Base-by-base conservation (phyloP, 2,797 vertebrate genomes). In the Momotus momota region DNA sequence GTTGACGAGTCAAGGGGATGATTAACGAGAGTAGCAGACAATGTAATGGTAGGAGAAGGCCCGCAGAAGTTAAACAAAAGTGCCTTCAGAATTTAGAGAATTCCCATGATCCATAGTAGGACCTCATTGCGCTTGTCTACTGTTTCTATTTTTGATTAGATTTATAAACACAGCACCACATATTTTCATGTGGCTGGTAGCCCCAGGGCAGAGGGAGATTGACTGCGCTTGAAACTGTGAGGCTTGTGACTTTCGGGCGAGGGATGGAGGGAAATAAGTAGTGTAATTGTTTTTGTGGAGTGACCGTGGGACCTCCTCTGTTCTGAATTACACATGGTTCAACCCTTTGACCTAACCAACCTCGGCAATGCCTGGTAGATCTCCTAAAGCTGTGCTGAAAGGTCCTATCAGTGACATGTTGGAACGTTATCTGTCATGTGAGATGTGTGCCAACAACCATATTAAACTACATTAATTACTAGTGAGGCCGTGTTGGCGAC, bases 101-200 rank as follows among this genome's bases (percentile, higher is more conserved):
- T 99, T 99, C 99, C 99, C 99, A 99, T 98, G 98, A 98, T 99
- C 99, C 98, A 93, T 95, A 97, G 97, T 98, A 98, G 98, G 98
- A 98, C 98, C 98, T 98, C 98, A 98, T 98, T 98, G 98, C 97
- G 98, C 98, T 98, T 98, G 98, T 98, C 98, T 98, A 98, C 97
- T 97, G 98, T 98, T 98, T 97, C 97, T 98, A 97, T 97, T 98
- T 98, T 97, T 98, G 97, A 98, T 97, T 94, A 97, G 98, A 98
- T 99, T 99, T 98, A 98, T 98, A 98, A 98, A 97, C 98, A 98
- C 98, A 98, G 98, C 98, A 97, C 95, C 96, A 98, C 97, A 98
- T 98, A 99, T 99, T 99, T 99, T 98, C 96, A 97, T 97, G 97
- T 98, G 98, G 97, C 97, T 98, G 96, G 95, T 98, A 91, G 97